These are phyloP conservation scores for Apodemia zela DNA, from an alignment of 2,888 invertebrate genomes.

Conservation along the genomic window DNA sequence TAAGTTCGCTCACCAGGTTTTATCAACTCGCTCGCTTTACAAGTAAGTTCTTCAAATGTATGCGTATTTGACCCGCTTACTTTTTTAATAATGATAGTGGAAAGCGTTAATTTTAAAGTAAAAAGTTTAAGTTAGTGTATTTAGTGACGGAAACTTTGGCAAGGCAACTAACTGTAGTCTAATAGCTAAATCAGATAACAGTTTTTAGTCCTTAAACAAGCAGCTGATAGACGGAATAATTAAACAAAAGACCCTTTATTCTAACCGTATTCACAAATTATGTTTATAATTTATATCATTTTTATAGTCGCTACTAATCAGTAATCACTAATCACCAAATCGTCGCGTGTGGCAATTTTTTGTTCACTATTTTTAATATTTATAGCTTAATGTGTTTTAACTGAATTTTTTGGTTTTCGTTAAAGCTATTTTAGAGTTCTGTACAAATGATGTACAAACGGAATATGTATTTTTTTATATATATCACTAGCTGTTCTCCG, in stretches of 20 bases:
- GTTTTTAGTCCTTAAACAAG: background rate
- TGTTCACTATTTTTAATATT: slow-evolving; percentile 12
- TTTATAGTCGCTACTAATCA: background rate
- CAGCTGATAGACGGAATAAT: background rate
- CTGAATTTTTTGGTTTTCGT: background rate
- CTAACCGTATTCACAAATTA: slow-evolving; percentile 1
- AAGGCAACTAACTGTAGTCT: background rate
- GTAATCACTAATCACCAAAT: background rate
- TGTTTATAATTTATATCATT: background rate
- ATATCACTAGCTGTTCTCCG: too few species aligned
- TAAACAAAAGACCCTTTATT: background rate
- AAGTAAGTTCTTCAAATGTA: too few species aligned
- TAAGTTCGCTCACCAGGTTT: too few species aligned
- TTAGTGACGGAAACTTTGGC: too few species aligned
- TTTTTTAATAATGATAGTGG: too few species aligned
- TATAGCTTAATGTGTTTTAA: slow-evolving; percentile 4
- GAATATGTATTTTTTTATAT: too few species aligned
- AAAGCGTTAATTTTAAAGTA: too few species aligned
- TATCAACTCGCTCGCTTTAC: too few species aligned
- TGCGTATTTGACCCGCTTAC: too few species aligned
- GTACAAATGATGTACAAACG: background rate
- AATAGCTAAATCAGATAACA: background rate
- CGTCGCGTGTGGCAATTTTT: slow-evolving; percentile 11
- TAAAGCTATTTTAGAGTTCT: background rate
- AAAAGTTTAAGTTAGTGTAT: too few species aligned